Percentiles rank a stretch among this genome's conserved stretches.
phyloP scores from a whole-genome alignment of 2,888 invertebrate species.

The Teinopalpus imperialis region DNA sequence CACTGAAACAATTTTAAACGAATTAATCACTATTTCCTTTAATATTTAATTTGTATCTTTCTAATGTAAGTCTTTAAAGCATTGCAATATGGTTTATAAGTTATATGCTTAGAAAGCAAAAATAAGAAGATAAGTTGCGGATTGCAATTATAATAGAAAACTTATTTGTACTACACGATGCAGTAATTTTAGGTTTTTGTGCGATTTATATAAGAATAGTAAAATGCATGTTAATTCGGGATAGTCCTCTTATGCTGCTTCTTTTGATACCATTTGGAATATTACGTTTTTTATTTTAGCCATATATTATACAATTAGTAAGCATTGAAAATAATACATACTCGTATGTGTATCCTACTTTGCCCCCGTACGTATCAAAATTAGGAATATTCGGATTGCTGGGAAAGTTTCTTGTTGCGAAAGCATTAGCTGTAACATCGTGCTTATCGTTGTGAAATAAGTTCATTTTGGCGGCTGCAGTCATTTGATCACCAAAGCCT shows the following conservation, averaged over 20 bases:
- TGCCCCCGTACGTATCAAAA: slow-evolving; percentile 43
- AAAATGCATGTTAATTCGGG: too few relatives aligned
- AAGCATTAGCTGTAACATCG: slow-evolving; percentile 42
- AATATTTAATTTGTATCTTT: too few relatives aligned
- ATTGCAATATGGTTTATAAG: too few relatives aligned
- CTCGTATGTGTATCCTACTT: slow-evolving; percentile 44
- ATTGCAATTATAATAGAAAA: too few relatives aligned
- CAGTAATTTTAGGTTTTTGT: too few relatives aligned
- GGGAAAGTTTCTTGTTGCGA: slow-evolving; percentile 41
- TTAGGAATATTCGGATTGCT: slow-evolving; percentile 36
- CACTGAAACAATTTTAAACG: slow-evolving; percentile 32
- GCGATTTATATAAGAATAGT: too few relatives aligned
- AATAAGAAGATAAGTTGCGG: too few relatives aligned
- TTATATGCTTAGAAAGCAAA: too few relatives aligned
- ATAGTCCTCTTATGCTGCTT: too few relatives aligned
- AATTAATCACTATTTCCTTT: too few relatives aligned
- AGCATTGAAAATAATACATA: slow-evolving; percentile 30
- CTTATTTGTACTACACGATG: too few relatives aligned
- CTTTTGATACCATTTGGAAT: not conserved
- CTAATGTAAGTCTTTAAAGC: too few relatives aligned
- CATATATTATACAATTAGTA: not conserved
- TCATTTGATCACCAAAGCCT: slow-evolving; percentile 42
- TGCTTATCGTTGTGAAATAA: slow-evolving; percentile 43
- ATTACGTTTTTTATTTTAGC: not conserved
- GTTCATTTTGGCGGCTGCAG: slow-evolving; percentile 42